Percentiles rank a stretch among this genome's conserved stretches.
Evolutionary conservation across 2,113 vertebrate species (phyloP).

Genomic region (Xiphorhynchus elegans): DNA sequence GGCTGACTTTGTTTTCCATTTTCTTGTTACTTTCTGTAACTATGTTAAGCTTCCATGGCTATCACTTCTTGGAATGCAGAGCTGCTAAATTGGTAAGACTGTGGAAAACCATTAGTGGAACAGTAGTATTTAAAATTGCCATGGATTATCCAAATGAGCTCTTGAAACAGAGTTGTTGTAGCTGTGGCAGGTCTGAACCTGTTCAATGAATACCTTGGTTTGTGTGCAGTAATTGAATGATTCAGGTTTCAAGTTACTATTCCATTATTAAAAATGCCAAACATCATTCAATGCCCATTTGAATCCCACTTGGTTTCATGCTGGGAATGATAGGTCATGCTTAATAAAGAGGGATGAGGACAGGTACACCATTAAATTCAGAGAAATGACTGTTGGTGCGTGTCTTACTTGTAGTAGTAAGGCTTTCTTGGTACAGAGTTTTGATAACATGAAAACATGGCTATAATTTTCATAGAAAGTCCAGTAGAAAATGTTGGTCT

Average conservation of each 20-base stretch:
- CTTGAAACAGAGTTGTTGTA: not conserved
- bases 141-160: not conserved
- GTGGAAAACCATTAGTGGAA: not conserved
- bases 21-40: not conserved
- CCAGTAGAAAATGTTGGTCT: not conserved
- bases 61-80: not conserved
- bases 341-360: not conserved
- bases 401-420: not conserved
- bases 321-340: not conserved
- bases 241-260: not conserved
- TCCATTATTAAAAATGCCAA: not conserved
- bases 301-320: not conserved
- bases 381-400: not conserved
- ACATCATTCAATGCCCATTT: not conserved
- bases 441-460: not conserved
- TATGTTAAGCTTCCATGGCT: not conserved
- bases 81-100: not conserved
- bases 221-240: not conserved
- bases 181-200: not conserved
- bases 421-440: not conserved
- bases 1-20: not conserved
- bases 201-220: not conserved
- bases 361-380: not conserved
- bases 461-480: not conserved
- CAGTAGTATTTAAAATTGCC: not conserved